Percentiles rank a stretch among this genome's conserved stretches.
These are phyloP conservation scores for Phoenicopterus ruber DNA, from an alignment of 2,113 vertebrate species.

Conservation along the genomic window DNA sequence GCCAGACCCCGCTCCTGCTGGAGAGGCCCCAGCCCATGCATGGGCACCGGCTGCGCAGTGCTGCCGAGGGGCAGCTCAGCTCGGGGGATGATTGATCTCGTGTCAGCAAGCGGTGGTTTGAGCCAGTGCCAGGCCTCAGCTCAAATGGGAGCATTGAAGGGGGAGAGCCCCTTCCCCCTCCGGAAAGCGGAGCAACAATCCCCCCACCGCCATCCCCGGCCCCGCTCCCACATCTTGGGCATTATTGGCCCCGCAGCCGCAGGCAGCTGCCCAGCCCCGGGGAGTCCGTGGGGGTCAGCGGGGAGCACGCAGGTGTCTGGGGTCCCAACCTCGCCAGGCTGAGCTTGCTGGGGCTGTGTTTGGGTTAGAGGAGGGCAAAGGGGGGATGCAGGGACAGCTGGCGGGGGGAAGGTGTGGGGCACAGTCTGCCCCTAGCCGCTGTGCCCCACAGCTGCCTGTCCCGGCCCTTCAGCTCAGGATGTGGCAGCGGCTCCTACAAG, in stretches of 20 bases:
- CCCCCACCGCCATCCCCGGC: fast-evolving
- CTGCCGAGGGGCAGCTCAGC: background rate
- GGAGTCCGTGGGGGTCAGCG: fast-evolving
- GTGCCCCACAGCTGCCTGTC: background rate
- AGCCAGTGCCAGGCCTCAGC: slow-evolving; percentile 56
- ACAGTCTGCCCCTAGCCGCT: fast-evolving
- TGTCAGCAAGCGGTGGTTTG: slow-evolving; percentile 56
- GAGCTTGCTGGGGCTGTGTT: background rate
- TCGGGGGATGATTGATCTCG: slow-evolving; percentile 1
- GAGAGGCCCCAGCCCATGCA: background rate
- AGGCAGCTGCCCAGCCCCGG: background rate
- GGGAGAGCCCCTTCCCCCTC: slow-evolving; percentile 51
- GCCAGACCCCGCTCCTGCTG: background rate
- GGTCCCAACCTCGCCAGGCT: background rate
- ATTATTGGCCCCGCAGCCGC: fast-evolving
- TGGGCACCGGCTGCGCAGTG: background rate
- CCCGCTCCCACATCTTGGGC: background rate
- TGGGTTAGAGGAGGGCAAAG: background rate
- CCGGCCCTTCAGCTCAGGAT: background rate
- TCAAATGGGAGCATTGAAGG: slow-evolving; percentile 52
- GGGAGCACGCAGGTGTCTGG: fast-evolving
- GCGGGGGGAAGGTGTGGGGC: background rate
- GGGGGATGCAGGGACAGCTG: background rate
- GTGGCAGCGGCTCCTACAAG: background rate
- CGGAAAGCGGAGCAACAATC: background rate